A percentile compares a stretch with the other conserved stretches of the same genome.
Conservation (phyloP, 2,888 invertebrate species). For the Caenorhabditis drosophilae region DNA sequence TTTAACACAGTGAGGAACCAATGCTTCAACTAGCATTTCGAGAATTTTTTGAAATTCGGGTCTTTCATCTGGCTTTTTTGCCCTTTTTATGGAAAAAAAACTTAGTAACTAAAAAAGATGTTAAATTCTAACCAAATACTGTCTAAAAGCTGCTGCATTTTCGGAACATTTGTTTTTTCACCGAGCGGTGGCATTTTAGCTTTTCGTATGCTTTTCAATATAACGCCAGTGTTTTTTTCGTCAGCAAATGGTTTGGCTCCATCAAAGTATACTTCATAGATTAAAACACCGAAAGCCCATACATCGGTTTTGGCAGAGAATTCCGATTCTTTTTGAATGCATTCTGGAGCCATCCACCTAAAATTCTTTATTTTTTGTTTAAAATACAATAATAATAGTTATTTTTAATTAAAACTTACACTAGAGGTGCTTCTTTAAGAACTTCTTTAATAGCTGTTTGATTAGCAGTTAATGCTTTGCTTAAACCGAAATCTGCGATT, state of each 20-base stretch:
- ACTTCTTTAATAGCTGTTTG: constrained; percentile 29
- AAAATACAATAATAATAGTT: neutral
- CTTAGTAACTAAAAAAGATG: too few relatives aligned
- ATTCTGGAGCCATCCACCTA: constrained; percentile 60
- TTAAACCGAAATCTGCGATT: constrained; percentile 68
- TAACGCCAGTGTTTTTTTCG: constrained; percentile 33
- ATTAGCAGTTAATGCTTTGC: constrained; percentile 21
- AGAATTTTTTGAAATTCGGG: constrained; percentile 29
- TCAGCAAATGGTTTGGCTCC: constrained; percentile 39
- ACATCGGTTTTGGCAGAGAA: constrained; percentile 53
- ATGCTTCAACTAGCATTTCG: constrained; percentile 18
- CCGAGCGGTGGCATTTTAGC: constrained; percentile 49
- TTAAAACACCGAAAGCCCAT: constrained; percentile 57
- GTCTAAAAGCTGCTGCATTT: constrained; percentile 17
- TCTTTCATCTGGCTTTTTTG: constrained; percentile 26
- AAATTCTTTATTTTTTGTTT: neutral
- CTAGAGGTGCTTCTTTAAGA: constrained; percentile 31
- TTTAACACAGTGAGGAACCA: constrained; percentile 1
- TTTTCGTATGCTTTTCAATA: constrained; percentile 37
- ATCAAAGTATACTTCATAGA: constrained; percentile 48
- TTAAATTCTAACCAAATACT: constrained; percentile 25
- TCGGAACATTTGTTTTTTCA: constrained; percentile 23
- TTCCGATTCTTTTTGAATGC: constrained; percentile 38
- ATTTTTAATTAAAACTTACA: constrained; percentile 4
- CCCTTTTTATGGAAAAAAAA: neutral